phyloP scores from a whole-genome alignment of 2,797 vertebrate genomes.

The Brachymystax lenok region DNA sequence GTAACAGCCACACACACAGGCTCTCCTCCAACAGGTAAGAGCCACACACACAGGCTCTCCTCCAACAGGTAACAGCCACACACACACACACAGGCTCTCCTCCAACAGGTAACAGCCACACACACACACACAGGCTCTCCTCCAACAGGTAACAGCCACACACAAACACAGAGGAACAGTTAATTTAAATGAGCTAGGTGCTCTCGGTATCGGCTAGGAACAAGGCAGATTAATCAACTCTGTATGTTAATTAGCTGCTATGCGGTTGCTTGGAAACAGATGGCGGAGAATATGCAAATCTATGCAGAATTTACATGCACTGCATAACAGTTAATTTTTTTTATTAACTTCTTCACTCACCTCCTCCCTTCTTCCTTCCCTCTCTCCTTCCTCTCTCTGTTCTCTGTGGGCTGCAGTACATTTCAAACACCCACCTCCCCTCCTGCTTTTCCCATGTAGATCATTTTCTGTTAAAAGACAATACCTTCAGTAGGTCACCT shows the following conservation, averaged over 20 bases:
- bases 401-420: constrained; percentile 76
- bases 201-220: constrained; percentile 74
- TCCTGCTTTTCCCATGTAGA: constrained; percentile 59
- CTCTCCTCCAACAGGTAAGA: background rate
- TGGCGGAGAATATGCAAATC: constrained; percentile 99
- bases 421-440: constrained; percentile 72
- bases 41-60: background rate
- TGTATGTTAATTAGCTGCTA: constrained; percentile 97
- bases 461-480: constrained; percentile 22
- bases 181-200: constrained; percentile 72
- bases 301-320: constrained; percentile 96
- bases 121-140: background rate
- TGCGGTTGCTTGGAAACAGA: constrained; percentile 98
- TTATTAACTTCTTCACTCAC: constrained; percentile 74
- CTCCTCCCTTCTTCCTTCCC: constrained; percentile 62
- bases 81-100: constrained; percentile 23
- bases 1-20: constrained; percentile 69
- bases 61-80: background rate
- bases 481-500: constrained; percentile 26
- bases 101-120: background rate
- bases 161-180: constrained; percentile 43
- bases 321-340: constrained; percentile 87
- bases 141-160: background rate
- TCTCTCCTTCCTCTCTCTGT: constrained; percentile 50
- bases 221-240: constrained; percentile 92